Percentiles rank a stretch among this genome's conserved stretches.
These are phyloP conservation scores for Neodon shergylaensis DNA, from an alignment of 2,113 vertebrate species.

Conservation along the genomic window DNA sequence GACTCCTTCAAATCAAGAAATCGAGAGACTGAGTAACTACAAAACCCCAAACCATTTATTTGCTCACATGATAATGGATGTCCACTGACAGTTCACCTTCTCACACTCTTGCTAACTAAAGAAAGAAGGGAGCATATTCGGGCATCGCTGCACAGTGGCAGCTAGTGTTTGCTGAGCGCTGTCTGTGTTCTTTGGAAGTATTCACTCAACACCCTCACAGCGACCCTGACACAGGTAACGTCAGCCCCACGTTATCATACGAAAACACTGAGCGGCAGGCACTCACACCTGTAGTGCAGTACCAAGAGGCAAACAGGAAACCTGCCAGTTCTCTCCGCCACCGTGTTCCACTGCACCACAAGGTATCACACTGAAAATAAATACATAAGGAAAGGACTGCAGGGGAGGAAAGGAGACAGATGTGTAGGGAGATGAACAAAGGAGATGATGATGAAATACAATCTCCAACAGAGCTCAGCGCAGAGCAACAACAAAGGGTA, in stretches of 20 bases:
- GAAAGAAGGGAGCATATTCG: neutral
- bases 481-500: neutral
- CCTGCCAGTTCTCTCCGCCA: neutral
- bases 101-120: neutral
- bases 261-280: neutral
- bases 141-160: neutral
- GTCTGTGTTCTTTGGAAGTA: neutral
- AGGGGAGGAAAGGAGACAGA: neutral
- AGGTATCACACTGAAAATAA: neutral
- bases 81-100: neutral
- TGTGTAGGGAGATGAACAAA: neutral
- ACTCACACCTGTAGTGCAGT: neutral
- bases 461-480: neutral
- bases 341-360: neutral
- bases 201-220: neutral
- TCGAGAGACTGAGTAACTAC: neutral
- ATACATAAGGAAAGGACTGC: too few species aligned
- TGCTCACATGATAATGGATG: neutral
- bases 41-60: neutral
- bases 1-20: constrained; percentile 80
- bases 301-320: neutral
- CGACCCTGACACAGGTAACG: neutral
- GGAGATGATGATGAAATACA: neutral
- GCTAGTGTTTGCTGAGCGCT: neutral
- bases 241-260: neutral